phyloP scores from a whole-genome alignment of 2,888 invertebrate genomes.

The Campoletis raptor region DNA sequence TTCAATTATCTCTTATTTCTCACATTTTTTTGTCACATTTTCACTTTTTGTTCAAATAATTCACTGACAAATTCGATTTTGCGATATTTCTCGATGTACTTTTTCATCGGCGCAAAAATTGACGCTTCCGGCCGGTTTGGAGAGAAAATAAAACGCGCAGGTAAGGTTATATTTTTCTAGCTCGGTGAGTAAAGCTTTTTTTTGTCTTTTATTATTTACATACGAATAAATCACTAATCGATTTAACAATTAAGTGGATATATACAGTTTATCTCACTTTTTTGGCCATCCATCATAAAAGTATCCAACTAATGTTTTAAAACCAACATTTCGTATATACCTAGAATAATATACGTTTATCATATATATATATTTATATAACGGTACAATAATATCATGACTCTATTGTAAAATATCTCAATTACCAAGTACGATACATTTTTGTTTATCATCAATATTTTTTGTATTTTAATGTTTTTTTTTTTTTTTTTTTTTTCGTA shows the following conservation, averaged over 20 bases:
- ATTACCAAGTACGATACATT: constrained; percentile 70
- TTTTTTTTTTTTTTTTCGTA: background rate
- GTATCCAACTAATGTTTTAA: constrained; percentile 76
- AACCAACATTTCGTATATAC: constrained; percentile 73
- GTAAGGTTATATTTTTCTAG: background rate
- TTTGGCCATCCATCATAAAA: constrained; percentile 81
- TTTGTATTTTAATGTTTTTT: constrained; percentile 20
- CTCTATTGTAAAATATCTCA: constrained; percentile 75
- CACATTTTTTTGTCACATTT: background rate
- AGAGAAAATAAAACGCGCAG: background rate
- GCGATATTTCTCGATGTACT: background rate
- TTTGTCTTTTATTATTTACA: constrained; percentile 80
- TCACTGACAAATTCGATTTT: background rate
- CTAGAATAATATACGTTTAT: constrained; percentile 64
- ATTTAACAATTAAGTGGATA: constrained; percentile 82
- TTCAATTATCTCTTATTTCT: background rate
- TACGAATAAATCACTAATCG: constrained; percentile 79
- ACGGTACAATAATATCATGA: constrained; percentile 66
- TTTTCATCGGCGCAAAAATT: background rate
- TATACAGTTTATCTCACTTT: constrained; percentile 80
- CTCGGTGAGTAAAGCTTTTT: constrained; percentile 77
- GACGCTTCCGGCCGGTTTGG: background rate
- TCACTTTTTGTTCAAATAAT: background rate
- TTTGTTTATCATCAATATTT: constrained; percentile 43
- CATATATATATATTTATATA: constrained; percentile 55